phyloP scores from a whole-genome alignment of 2,113 vertebrate species.

The Cyphomyrus plagiostoma region DNA sequence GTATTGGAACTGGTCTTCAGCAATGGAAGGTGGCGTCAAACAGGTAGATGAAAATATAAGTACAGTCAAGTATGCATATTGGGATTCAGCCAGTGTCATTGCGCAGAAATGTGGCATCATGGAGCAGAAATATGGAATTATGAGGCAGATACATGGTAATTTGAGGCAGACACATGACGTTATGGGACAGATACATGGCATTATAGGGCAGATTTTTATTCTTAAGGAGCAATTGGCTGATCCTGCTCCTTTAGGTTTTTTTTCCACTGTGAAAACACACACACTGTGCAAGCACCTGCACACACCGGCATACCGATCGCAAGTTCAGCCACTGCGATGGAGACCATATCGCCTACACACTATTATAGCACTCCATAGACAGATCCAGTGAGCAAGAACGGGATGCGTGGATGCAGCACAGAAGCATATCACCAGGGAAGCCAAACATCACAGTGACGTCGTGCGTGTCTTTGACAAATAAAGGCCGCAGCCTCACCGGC shows the following conservation, averaged over 20 bases:
- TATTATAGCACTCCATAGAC: neutral
- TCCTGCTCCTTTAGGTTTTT: neutral
- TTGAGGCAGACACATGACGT: neutral
- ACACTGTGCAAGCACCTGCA: constrained; percentile 4
- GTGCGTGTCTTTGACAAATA: neutral
- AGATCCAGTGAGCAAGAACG: neutral
- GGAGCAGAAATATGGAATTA: no score
- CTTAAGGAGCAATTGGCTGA: neutral
- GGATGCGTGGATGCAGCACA: neutral
- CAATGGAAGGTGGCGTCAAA: no score
- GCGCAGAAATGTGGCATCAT: neutral
- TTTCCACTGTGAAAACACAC: neutral
- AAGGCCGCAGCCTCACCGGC: neutral
- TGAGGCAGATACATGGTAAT: neutral
- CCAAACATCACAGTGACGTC: neutral
- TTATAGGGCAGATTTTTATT: neutral
- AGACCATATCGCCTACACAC: neutral
- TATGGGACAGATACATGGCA: neutral
- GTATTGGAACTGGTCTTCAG: no score
- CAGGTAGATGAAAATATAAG: no score
- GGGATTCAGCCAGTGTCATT: no score
- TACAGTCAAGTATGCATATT: no score
- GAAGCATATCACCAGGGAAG: neutral
- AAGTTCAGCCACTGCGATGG: neutral
- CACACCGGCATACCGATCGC: constrained; percentile 3